Conservation (phyloP, 2,888 invertebrate genomes). For the Leucophenga montana region DNA sequence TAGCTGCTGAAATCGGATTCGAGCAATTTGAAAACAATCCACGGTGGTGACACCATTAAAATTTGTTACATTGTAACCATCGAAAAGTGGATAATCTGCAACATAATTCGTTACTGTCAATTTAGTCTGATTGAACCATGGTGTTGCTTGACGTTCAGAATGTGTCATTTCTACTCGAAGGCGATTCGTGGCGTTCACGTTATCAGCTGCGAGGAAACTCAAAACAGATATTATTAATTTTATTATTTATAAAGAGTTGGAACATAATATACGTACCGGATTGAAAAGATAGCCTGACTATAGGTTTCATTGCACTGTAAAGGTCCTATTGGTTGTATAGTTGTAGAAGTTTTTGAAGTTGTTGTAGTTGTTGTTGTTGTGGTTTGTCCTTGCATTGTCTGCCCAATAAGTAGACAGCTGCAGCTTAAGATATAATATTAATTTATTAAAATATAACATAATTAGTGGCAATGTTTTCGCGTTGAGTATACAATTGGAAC, state of each 20-base stretch:
- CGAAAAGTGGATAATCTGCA: not conserved
- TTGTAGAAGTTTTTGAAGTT: not conserved
- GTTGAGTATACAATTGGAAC: not conserved
- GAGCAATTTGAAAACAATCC: constrained; percentile 31
- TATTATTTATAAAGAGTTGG: not conserved
- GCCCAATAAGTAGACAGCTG: not conserved
- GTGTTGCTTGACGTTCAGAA: not conserved
- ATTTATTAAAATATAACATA: no score
- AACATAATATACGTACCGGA: not conserved
- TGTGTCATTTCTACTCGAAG: no score
- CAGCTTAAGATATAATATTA: not conserved
- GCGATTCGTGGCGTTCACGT: constrained; percentile 2
- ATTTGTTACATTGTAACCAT: constrained; percentile 9
- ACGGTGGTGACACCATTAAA: not conserved
- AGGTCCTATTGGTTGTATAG: not conserved
- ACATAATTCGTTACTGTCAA: not conserved
- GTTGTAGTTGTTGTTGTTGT: not conserved
- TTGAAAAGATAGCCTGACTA: not conserved
- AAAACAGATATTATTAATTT: not conserved
- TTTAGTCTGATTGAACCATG: not conserved
- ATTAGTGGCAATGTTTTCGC: no score
- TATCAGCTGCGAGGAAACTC: constrained; percentile 21
- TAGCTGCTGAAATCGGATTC: constrained; percentile 34
- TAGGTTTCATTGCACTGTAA: not conserved
- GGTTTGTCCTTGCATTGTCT: not conserved